phyloP scores from a whole-genome alignment of 2,797 vertebrate species.

The Rhynchonycteris naso region DNA sequence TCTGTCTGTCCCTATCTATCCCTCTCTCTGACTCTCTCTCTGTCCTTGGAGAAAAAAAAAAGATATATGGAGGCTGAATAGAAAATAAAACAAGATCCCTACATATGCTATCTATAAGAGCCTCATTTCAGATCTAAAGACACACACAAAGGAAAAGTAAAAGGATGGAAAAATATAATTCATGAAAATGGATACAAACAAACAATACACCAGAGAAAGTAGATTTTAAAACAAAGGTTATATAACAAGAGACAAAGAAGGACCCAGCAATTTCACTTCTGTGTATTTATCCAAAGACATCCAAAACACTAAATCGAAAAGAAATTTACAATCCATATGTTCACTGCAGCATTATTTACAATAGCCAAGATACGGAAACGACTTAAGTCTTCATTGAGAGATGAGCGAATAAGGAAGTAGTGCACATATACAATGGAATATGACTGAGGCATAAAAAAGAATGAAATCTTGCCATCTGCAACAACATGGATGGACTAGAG shows the following conservation, averaged over 20 bases:
- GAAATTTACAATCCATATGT: background rate
- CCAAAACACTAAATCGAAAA: background rate
- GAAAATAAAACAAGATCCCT: background rate
- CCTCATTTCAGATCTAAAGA: background rate
- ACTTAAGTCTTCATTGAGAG: too few relatives aligned
- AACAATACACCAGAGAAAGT: background rate
- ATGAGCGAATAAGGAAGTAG: too few relatives aligned
- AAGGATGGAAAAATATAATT: too few relatives aligned
- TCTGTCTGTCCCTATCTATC: too few relatives aligned
- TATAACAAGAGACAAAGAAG: background rate
- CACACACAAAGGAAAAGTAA: too few relatives aligned
- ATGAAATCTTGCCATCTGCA: background rate
- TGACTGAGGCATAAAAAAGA: background rate
- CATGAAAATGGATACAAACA: too few relatives aligned
- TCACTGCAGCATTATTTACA: background rate
- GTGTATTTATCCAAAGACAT: background rate
- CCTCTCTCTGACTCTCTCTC: too few relatives aligned
- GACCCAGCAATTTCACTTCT: background rate
- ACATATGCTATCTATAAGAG: background rate
- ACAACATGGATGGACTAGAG: background rate
- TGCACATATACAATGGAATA: too few relatives aligned
- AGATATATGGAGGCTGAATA: background rate
- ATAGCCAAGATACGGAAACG: too few relatives aligned
- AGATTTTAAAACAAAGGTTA: background rate
- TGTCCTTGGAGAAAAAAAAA: too few relatives aligned